Base-by-base conservation (phyloP, 2,113 vertebrate species). In the Oreochromis spilurus region DNA sequence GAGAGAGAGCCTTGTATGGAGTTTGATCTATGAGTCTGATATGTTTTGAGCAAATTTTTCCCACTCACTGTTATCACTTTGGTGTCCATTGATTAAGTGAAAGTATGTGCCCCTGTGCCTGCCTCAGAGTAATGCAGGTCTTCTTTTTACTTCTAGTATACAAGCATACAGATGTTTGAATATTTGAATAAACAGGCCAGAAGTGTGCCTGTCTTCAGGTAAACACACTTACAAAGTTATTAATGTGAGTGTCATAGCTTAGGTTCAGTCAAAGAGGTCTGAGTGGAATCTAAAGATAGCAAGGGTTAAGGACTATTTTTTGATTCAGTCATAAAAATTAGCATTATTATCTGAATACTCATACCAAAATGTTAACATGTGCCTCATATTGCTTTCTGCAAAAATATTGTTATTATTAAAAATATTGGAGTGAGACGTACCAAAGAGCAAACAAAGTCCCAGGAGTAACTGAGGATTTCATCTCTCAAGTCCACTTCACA, bases 161-260 rank as follows among this genome's bases (percentile, higher is more conserved):
- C 29, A 84, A 89, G 53, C 36, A 24, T 60, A 36, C 57, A 84
- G 65, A 85, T 82, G 45, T 92, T 90, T 88, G 67, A 60, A 53
- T 17, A 70, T 45, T 24, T n/a, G 52, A 43, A 26, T 91, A 91
- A 93, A 93, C 87, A 85, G 6, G 4, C 57, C 53, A 45, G 8
- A 84, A 53, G 24, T 81, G 4, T 91, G 84, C 84, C 90, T 89
- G 17, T 55, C 10, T 24, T 43, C 3, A 77, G 67, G 67, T 83
- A 83, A 85, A 85, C n/a, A 79, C 16, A 82, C 45, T 43, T 72
- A 34, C 24, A 57, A 24, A 78, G 34, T 11, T 65, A 13, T 21
- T 3, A 11, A 53, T 67, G 21, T 52, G 38, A 54, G 81, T 70
- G 3, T 10, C 8, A 50, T 38, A 36, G 26, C 43, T 77, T 77